Percentiles rank a stretch among this genome's conserved stretches.
Conservation (phyloP, 2,797 vertebrate genomes). For the Selene dorsalis region DNA sequence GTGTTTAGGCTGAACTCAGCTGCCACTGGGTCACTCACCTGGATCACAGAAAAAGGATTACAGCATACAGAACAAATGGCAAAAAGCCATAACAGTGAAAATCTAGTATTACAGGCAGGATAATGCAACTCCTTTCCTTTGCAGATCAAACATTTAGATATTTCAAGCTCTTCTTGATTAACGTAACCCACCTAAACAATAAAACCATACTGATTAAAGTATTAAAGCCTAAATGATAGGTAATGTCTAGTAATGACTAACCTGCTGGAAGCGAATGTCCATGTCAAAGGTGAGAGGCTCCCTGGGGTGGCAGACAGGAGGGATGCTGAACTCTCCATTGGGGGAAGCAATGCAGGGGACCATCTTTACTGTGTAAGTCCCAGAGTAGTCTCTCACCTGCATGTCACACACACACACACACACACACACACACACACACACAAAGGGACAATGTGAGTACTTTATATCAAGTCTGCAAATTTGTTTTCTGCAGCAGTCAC, state of each 20-base stretch:
- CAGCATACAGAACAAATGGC: not conserved
- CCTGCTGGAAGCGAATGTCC: conserved; percentile 92
- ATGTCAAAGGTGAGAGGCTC: conserved; percentile 88
- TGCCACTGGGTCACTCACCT: conserved; percentile 90
- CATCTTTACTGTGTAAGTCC: conserved; percentile 88
- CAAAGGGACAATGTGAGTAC: not conserved
- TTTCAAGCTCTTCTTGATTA: not conserved
- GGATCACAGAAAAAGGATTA: conserved; percentile 28
- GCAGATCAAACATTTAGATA: no score
- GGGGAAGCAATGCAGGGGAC: conserved; percentile 86
- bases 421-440: conserved; percentile 15
- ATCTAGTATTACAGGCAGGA: not conserved
- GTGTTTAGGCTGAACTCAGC: conserved; percentile 91
- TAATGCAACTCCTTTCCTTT: not conserved
- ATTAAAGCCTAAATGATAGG: not conserved
- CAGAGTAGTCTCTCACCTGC: conserved; percentile 89
- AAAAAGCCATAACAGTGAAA: not conserved
- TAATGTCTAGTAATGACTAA: conserved; percentile 43
- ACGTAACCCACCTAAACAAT: not conserved
- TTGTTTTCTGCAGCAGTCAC: not conserved
- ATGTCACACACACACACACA: conserved; percentile 26
- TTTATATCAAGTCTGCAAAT: not conserved
- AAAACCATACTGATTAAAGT: not conserved
- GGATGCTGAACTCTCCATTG: conserved; percentile 86
- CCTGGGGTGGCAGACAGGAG: conserved; percentile 86